Conservation (phyloP, 2,888 invertebrate genomes). For the Lithosia quadra region DNA sequence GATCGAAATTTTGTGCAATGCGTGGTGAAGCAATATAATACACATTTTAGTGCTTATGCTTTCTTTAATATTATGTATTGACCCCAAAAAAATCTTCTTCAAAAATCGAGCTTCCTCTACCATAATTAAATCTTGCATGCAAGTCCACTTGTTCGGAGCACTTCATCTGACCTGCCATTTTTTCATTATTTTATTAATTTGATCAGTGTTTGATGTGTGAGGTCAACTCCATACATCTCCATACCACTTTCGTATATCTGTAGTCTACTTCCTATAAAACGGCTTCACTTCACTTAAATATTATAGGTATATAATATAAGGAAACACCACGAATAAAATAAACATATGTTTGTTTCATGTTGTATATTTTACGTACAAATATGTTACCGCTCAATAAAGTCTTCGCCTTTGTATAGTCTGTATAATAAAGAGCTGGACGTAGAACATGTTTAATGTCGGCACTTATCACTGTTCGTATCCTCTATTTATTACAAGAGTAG, state of each 20-base stretch:
- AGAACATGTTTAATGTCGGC: conserved; percentile 17
- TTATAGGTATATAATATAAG: not conserved
- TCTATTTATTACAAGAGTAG: conserved; percentile 14
- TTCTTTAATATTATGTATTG: no score
- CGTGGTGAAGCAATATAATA: no score
- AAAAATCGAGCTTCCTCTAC: no score
- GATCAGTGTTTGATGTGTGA: no score
- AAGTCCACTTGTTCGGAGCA: no score
- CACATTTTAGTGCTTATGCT: no score
- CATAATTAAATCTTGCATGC: no score
- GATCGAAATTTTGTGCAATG: no score
- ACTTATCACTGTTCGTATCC: conserved; percentile 13
- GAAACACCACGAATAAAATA: not conserved
- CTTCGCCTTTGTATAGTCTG: conserved; percentile 13
- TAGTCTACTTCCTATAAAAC: not conserved
- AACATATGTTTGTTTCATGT: not conserved
- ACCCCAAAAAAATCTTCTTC: no score
- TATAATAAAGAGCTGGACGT: not conserved
- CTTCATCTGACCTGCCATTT: no score
- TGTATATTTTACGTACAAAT: conserved; percentile 2
- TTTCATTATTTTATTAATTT: no score
- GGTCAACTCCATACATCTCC: no score
- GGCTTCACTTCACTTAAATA: not conserved
- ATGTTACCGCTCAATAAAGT: conserved; percentile 15
- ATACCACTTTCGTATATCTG: not conserved